Evolutionary conservation across 1,140 invertebrate species (phyloP).

Genomic region (Drosophila ercepeae): DNA sequence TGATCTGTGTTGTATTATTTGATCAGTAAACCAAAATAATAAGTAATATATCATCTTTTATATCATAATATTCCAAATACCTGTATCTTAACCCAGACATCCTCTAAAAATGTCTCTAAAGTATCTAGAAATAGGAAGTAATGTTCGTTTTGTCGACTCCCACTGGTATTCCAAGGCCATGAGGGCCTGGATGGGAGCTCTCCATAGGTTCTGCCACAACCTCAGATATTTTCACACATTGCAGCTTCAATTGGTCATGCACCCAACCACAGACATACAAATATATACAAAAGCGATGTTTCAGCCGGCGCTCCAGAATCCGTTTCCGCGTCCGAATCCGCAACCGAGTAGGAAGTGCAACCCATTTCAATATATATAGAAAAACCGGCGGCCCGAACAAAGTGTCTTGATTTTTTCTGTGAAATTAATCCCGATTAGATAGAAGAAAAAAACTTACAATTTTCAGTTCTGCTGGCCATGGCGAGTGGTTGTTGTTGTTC

Average conservation of each 20-base stretch:
- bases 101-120: too few species aligned
- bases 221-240: background rate
- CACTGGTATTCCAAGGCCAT: background rate
- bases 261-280: conserved; percentile 10
- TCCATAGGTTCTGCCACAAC: background rate
- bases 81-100: too few species aligned
- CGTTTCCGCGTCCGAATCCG: background rate
- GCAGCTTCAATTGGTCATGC: conserved; percentile 22
- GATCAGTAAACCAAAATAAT: too few species aligned
- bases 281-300: conserved; percentile 3
- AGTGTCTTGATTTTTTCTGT: background rate
- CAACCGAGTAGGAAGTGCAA: background rate
- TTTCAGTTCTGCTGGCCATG: conserved; percentile 74
- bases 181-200: background rate
- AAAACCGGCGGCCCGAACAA: background rate
- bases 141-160: too few species aligned
- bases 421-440: background rate
- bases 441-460: conserved; percentile 58
- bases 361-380: background rate
- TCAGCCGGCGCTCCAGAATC: conserved; percentile 20
- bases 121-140: too few species aligned
- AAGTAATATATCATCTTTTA: too few species aligned
- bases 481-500: conserved; percentile 19
- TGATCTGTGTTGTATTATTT: too few species aligned
- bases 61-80: too few species aligned